These are phyloP conservation scores for Ricordea florida DNA, from an alignment of 92 coral and sea anemone species.

Conservation along the genomic window DNA sequence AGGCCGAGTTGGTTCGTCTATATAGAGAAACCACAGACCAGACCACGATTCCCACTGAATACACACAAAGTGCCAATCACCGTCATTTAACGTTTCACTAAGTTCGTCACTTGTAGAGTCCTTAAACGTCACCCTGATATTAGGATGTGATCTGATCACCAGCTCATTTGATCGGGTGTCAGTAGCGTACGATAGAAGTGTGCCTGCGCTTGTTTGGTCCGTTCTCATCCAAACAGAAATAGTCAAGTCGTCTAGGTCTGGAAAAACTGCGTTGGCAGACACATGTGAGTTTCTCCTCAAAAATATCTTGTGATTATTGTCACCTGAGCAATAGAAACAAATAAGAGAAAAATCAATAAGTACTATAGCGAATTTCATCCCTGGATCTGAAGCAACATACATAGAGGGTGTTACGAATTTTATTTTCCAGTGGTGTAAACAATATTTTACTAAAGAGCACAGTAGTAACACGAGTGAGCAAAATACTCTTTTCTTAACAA, in stretches of 20 bases:
- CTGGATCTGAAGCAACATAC: no score
- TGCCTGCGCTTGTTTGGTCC: neutral
- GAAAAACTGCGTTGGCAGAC: neutral
- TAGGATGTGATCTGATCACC: slow-evolving; percentile 13
- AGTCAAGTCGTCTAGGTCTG: neutral
- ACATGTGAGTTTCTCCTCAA: neutral
- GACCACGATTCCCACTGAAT: neutral
- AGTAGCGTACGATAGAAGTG: slow-evolving; percentile 5
- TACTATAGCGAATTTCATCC: no score
- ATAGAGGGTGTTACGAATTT: no score
- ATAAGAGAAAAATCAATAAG: no score
- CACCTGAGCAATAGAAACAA: no score
- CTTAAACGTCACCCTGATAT: neutral
- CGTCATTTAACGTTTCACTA: neutral
- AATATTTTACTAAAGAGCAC: no score
- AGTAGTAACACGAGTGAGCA: no score
- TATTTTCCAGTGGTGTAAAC: no score
- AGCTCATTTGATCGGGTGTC: neutral
- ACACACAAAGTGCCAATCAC: slow-evolving; percentile 5
- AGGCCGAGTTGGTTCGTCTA: no score
- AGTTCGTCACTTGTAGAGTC: neutral
- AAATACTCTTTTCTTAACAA: no score
- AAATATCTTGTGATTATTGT: neutral
- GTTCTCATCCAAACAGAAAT: slow-evolving; percentile 16
- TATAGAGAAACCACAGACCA: neutral